These are phyloP conservation scores for Rallus crepitans DNA, from an alignment of 2,797 vertebrate genomes.

Conservation along the genomic window DNA sequence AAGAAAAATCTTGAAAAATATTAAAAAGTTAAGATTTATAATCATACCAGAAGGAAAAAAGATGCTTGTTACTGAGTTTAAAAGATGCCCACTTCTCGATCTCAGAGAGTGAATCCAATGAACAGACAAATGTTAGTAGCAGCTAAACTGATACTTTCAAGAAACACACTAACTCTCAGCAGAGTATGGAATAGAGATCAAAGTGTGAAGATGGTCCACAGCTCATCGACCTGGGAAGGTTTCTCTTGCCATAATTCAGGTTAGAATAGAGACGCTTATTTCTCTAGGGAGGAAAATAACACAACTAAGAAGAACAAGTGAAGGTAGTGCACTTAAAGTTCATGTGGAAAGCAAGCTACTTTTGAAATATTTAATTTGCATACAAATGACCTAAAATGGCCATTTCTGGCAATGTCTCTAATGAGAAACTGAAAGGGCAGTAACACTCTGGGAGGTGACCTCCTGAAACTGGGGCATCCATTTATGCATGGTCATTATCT, in stretches of 20 bases:
- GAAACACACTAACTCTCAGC: background rate
- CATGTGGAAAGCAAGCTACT: background rate
- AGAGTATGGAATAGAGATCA: background rate
- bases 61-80: background rate
- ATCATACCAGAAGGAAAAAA: background rate
- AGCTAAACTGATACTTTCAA: background rate
- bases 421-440: background rate
- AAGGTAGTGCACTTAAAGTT: background rate
- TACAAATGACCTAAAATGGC: background rate
- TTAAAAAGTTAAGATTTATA: background rate
- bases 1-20: background rate
- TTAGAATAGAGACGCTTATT: background rate
- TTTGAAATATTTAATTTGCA: background rate
- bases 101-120: background rate
- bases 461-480: background rate
- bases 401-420: background rate
- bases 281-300: background rate
- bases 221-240: background rate
- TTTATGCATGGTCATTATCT: background rate
- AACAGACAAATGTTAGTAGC: background rate
- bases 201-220: background rate
- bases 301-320: background rate
- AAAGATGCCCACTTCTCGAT: background rate
- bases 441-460: background rate
- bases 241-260: background rate